Base-by-base conservation (phyloP, 2,888 invertebrate species). In the Athalia circularis region DNA sequence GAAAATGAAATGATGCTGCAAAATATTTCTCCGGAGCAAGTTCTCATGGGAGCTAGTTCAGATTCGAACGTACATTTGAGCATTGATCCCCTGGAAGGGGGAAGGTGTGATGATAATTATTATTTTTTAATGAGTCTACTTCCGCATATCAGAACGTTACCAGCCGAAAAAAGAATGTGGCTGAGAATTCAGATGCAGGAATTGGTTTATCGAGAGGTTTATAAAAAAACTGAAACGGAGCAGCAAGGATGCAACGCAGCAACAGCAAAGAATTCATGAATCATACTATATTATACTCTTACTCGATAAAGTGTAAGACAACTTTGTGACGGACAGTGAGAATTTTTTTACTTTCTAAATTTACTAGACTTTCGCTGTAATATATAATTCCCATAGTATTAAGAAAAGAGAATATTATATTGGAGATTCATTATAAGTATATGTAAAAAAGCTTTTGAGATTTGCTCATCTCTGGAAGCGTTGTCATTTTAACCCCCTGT, bases 141-240 rank as follows among this genome's bases (percentile, higher is more conserved):
- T 74, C 90, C 90, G 48, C 89, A 89, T 65, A 87, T 90, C 78
- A 86, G 87, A 79, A 87, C 86, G 8, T 77, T 90, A 67, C 88
- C 90, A 4, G 86, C 89, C 7, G 90, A 90, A 67, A 84, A 88
- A 59, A 84, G 88, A 80, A 89, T 90, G 87, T 83, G 87, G 74
- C 86, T 90, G 3, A 83, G 90, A 80, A 89, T 90, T 84, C 89
- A 89, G 79, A 90, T 90, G 86, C 90, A 90, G 76, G 89, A 90
- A 79, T 78, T 90, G 74, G 88, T 90, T 80, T 90, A 90, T 80
- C 87, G 88, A 76, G 87, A 88, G 78, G 88, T 88, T 29, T 88
- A 89, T 78, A 86, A 87, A 74, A 88, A 86, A 82, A 80, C 15
- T 11, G 68, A 54, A 68, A 6, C 68, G 29, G 29, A 29, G 29